Conservation (phyloP, 37 sponge, comb jelly and placozoan species). For the Lycopodina hypogea region DNA sequence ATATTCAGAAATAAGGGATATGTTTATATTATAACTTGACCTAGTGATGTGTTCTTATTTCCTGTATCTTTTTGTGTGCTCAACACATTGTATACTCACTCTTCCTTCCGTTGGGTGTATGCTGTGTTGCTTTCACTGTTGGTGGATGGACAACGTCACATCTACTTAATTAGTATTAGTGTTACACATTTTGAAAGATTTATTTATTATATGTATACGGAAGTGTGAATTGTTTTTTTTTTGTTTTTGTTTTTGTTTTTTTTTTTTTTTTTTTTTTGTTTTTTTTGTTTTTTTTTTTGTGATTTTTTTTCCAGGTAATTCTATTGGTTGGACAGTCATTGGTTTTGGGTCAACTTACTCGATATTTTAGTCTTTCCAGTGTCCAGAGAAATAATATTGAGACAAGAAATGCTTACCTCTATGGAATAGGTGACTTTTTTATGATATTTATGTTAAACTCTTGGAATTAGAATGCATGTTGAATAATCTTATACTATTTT, state of each 20-base stretch:
- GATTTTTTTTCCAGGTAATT: conserved; percentile 24
- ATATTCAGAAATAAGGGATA: too few species aligned
- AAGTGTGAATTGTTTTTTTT: not conserved
- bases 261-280: not conserved
- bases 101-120: too few species aligned
- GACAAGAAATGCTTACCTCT: conserved; percentile 65
- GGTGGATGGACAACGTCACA: too few species aligned
- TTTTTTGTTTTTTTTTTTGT: not conserved
- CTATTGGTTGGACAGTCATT: conserved; percentile 47
- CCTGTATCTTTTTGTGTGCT: too few species aligned
- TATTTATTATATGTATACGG: not conserved
- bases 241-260: not conserved
- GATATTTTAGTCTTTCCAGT: conserved; percentile 39
- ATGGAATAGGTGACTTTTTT: conserved; percentile 33
- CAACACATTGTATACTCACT: too few species aligned
- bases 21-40: too few species aligned
- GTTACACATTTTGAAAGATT: not conserved
- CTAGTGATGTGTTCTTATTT: too few species aligned
- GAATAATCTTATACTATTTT: not conserved
- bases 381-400: conserved; percentile 16
- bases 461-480: not conserved
- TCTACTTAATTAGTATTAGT: too few species aligned
- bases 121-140: too few species aligned
- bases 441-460: not conserved
- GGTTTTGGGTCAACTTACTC: conserved; percentile 50